Evolutionary conservation across 2,888 invertebrate genomes (phyloP).

Genomic region (Deilephila elpenor): DNA sequence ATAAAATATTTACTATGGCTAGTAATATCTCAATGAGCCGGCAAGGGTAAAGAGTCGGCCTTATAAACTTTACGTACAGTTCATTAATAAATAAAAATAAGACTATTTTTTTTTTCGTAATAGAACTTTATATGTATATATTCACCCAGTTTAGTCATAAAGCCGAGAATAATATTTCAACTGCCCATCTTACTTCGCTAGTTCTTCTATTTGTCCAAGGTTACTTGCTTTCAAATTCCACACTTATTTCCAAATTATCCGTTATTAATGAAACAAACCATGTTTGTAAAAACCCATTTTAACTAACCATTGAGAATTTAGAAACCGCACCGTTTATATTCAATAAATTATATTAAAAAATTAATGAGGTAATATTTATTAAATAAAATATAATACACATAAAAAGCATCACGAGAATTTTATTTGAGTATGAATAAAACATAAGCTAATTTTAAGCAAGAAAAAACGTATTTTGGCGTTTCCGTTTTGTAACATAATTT

Average conservation of each 20-base stretch:
- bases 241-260: constrained; percentile 32
- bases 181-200: not conserved
- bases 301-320: not conserved
- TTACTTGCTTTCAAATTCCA: constrained; percentile 24
- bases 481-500: not conserved
- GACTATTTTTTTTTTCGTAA: no score
- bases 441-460: not conserved
- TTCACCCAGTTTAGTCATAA: no score
- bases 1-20: not conserved
- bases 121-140: no score
- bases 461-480: not conserved
- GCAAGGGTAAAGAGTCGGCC: no score
- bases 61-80: no score
- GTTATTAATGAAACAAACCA: not conserved
- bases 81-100: no score
- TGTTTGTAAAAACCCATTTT: not conserved
- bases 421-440: not conserved
- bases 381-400: not conserved
- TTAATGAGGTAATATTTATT: not conserved
- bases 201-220: not conserved
- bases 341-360: constrained; percentile 10
- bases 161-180: not conserved
- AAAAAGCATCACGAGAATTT: not conserved
- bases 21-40: no score
- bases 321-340: not conserved